Evolutionary conservation across 1,140 invertebrate species (phyloP), one percentile per base, ranked within the genome.

Genomic region (Euura lappo): DNA sequence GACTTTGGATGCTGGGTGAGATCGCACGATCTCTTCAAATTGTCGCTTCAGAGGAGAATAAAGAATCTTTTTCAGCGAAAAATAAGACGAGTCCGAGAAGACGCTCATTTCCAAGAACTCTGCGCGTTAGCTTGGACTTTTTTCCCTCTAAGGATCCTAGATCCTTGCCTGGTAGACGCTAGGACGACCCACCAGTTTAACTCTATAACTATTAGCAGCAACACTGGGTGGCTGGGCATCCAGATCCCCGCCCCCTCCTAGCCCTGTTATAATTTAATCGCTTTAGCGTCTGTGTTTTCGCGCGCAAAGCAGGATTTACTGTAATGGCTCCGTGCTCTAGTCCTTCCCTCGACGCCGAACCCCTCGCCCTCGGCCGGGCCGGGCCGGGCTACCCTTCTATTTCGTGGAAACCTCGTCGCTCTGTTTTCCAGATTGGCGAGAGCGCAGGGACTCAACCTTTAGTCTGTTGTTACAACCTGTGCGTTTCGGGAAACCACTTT

Each of bases 261-360:
- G 51, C 77, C 77, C 77, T 75, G 75, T 78, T 76, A 78, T 78
- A 78, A 78, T 78, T 78, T 78, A 78, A 78, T 78, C 77, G 77
- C 77, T 78, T 78, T 78, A 78, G 75, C 77, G 77, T 78, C 77
- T 76, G 77, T 78, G 77, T 78, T 78, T 78, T 78, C 77, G 76
- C 77, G 77, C 77, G 77, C 77, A 78, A 78, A 78, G 77, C 76
- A 78, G 77, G 77, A 78, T 78, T 78, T 78, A 78, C 77, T 78
- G 77, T 78, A 78, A 78, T 78, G 77, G 77, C 75, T 75, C 75
- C 72, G 74, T 74, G 68, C 70, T 72, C 8, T n/a, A 11, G 8
- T 60, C 10, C 2, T n/a, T n/a, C 51, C 51, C 51, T 11, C 28
- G 28, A 28, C 28, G 28, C 28, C 28, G 28, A 60, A 11, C 13